Base-by-base conservation (phyloP, 2,797 vertebrate species). In the Iguana delicatissima region DNA sequence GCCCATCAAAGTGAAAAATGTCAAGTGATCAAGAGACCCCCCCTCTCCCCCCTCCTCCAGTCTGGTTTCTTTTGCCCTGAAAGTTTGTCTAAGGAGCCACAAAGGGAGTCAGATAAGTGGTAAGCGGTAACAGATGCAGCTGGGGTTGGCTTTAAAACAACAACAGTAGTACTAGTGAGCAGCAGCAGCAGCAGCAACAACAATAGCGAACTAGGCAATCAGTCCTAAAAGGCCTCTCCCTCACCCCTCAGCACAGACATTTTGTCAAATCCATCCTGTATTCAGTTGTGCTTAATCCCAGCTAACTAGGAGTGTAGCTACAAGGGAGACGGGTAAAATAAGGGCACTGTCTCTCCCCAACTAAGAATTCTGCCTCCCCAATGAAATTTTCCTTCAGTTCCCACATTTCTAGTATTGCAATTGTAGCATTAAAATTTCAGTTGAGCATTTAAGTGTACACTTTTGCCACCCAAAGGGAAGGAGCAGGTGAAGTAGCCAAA, bases 31-130 rank as follows among this genome's bases (percentile, higher is more conserved):
- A 91, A 94, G 90, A 93, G 72, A 55, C 57, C 2, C 38, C 93
- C 74, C 77, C 72, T n/a, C 12, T 35, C 80, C 89, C 42, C 89
- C 89, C 83, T 92, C 92, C 42, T 24, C 42, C 76, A 79, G 26
- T 46, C 46, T 79, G 22, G 92, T 86, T 89, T 92, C 86, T 85
- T 94, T 95, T 93, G 92, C 89, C 91, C 92, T 94, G 88, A 93
- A 91, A 32, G 69, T 95, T 95, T 88, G 0, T 67, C 89, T 93
- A 89, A 93, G 94, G 89, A 92, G 89, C 42, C 92, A 85, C 90
- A 95, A 94, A 96, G 91, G 91, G 91, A 92, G 92, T 84, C 91
- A 94, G 93, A 94, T 95, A 92, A 96, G 91, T 91, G 0, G 76
- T 89, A 80, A 90, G 82, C 12, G 32, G 46, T 29, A 90, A 83